A percentile compares a stretch with the other conserved stretches of the same genome.
Conservation (phyloP, 2,797 vertebrate genomes). For the Cyprinodon diabolis region DNA sequence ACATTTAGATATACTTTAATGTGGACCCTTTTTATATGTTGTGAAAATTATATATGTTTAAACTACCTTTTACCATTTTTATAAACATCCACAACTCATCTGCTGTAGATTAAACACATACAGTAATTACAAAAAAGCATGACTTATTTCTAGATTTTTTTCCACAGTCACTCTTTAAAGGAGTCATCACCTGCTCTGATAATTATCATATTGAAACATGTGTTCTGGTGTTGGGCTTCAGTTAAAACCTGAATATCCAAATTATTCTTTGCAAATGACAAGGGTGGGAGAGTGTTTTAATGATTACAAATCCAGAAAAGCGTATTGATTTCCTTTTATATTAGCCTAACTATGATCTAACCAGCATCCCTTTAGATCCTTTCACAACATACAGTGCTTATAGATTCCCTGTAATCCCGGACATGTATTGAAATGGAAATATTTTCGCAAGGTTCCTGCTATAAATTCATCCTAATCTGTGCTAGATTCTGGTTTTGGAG, state of each 20-base stretch:
- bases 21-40: background rate
- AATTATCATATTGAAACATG: no score
- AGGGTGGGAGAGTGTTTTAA: background rate
- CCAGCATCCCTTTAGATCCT: background rate
- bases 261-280: no score
- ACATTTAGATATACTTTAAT: background rate
- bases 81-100: background rate
- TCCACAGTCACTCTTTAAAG: background rate
- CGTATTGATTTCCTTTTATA: background rate
- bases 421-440: slow-evolving; percentile 8
- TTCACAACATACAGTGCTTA: background rate
- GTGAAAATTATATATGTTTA: background rate
- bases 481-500: slow-evolving; percentile 43
- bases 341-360: background rate
- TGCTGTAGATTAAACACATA: background rate
- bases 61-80: background rate
- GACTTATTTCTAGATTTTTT: background rate
- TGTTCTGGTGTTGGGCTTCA: no score
- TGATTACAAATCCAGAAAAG: background rate
- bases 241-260: no score
- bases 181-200: no score
- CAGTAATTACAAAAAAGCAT: background rate
- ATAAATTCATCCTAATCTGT: slow-evolving; percentile 50
- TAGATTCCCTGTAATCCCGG: background rate
- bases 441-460: background rate